Evolutionary conservation across 2,113 vertebrate species (phyloP), one percentile per base, ranked within the genome.

Genomic region (Perca schrenkii): DNA sequence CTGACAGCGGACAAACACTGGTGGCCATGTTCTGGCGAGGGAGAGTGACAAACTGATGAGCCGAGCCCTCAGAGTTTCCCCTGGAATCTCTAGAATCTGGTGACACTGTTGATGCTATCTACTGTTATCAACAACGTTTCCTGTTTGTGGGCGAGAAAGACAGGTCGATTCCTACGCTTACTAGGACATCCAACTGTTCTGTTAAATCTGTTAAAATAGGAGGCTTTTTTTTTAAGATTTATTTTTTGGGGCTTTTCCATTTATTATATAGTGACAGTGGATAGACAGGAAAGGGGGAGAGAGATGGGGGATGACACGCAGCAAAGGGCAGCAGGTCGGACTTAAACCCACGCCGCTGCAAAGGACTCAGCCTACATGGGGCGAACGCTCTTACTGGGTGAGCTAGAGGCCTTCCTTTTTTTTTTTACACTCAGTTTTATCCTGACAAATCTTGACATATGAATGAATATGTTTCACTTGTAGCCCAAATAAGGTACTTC

Each of bases 1-100:
- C 15, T 46, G 82, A 68, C 62, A 77, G 60, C 16, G 21, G 22
- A 61, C n/a, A 66, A 54, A 75, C 79, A 53, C 28, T 67, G 49
- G 25, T 36, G 28, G 46, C 34, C 57, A 61, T 74, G 52, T 53
- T 49, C 22, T 34, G 1, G 25, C n/a, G 36, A 6, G 19, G 22
- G 22, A 57, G 22, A 56, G 53, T 43, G 22, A 50, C 25, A 67
- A 60, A 74, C 71, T 62, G 61, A 57, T 47, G 54, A 36, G 40
- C 2, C 13, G 17, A 47, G 49, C 40, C 53, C 47, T n/a, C 49
- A 17, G 47, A n/a, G 56, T 3, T 31, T 31, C 22, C 22, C 40
- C 25, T 57, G 74, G 56, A 79, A 62, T 58, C 40, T 69, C 10
- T 25, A 36, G 47, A 56, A 53, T 67, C 57, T 54, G 50, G 50